A percentile compares a stretch with the other conserved stretches of the same genome.
Evolutionary conservation across 1,140 invertebrate species (phyloP).

Genomic region (Parasteatoda tepidariorum): DNA sequence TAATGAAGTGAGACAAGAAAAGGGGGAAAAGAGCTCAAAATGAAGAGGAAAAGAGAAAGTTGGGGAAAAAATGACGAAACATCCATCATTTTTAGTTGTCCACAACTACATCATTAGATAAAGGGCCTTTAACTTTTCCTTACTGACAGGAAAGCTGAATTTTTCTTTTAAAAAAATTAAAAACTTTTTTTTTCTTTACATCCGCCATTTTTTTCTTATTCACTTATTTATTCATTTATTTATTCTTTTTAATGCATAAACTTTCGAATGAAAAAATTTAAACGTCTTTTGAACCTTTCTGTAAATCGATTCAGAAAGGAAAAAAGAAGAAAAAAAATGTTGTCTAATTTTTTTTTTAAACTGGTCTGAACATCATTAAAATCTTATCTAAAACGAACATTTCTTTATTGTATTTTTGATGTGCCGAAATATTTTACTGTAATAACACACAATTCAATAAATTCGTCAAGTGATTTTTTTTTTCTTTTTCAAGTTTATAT

Average conservation of each 20-base stretch:
- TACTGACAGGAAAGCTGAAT: conserved; percentile 8
- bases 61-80: background rate
- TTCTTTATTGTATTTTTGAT: background rate
- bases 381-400: background rate
- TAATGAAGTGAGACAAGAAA: background rate
- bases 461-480: conserved; percentile 11
- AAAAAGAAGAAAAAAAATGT: background rate
- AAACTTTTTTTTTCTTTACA: background rate
- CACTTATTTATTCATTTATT: no score
- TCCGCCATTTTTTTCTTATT: no score
- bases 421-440: background rate
- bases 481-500: conserved; percentile 1
- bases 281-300: background rate
- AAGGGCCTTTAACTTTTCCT: conserved; percentile 9
- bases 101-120: conserved; percentile 32
- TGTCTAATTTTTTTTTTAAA: no score
- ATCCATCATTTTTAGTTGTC: conserved; percentile 28
- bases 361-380: no score
- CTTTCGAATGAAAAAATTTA: background rate
- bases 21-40: background rate
- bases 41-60: background rate
- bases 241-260: no score
- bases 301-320: background rate
- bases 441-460: background rate
- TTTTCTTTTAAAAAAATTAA: no score